A percentile compares a stretch with the other conserved stretches of the same genome.
Evolutionary conservation across 2,113 vertebrate species (phyloP).

Genomic region (Proteles cristata): DNA sequence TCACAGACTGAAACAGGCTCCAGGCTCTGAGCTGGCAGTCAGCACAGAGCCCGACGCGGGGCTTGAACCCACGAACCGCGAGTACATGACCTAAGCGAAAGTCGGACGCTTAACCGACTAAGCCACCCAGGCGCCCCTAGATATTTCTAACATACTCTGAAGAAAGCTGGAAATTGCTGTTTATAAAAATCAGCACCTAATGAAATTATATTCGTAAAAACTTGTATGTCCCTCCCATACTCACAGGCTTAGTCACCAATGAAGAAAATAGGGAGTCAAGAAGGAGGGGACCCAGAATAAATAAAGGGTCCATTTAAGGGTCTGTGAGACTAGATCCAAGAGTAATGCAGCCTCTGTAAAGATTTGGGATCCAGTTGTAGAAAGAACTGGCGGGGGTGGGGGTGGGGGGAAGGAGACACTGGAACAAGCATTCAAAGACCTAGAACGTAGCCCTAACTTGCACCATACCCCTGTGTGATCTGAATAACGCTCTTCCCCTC

Average conservation of each 20-base stretch:
- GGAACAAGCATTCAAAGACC: not conserved
- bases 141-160: not conserved
- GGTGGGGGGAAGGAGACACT: rapidly evolving
- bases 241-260: not conserved
- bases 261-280: not conserved
- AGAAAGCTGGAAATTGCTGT: not conserved
- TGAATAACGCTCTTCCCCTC: not conserved
- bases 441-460: not conserved
- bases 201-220: not conserved
- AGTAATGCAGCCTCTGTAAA: not conserved
- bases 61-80: too few relatives aligned
- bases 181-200: conserved; percentile 3
- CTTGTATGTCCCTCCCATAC: not conserved
- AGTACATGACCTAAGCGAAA: too few relatives aligned
- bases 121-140: too few relatives aligned
- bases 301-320: not conserved
- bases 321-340: not conserved
- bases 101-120: too few relatives aligned
- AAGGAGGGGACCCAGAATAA: not conserved
- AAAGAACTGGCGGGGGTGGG: not conserved
- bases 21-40: too few relatives aligned
- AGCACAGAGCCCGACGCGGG: too few relatives aligned
- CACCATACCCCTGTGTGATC: not conserved
- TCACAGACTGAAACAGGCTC: too few relatives aligned
- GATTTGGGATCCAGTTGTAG: not conserved